Base-by-base conservation (phyloP, 2,888 invertebrate genomes). In the Cephus nigrinus region DNA sequence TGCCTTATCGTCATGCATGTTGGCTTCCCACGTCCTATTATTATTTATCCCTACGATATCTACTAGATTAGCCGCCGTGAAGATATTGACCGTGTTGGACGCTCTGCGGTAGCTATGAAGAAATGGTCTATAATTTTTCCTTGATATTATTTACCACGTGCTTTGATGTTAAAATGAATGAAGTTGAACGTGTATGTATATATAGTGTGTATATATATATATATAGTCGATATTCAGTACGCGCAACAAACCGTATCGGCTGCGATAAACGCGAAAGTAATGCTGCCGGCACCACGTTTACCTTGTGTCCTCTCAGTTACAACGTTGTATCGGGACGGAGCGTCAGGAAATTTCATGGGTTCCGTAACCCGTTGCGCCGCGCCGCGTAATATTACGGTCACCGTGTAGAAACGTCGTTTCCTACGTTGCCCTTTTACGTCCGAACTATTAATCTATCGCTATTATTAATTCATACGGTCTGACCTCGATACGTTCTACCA, bases 41-140 rank as follows among this genome's bases (percentile, higher is more conserved):
- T 71, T 71, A 71, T 71, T 71, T 71, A 71, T 71, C 71, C 31
- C 71, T 32, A 9, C 71, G 31, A 71, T 55, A 23, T 71, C 71
- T 31, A 12, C 0, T 33, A 1, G 11, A 71, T 71, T 31, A 31
- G 12, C 12, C 12, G 4, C 9, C 23, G 55, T 3, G 15, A 71
- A 33, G 12, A 12, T 0, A 31, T 71, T 71, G 55, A 55, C 71
- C 12, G 33, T 71, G 12, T 3, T 71, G 31, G 71, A 12, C 11
- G 15, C 31, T 11, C 71, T 31, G 71, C 12, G 71, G 71, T 9
- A 33, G 71, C 32, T 23, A 1, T 23, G 31, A 71, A 31, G 1
- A 32, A 4, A 71, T n/a, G 11, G 71, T 71, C 71, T 12, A 71
- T 71, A 71, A 71, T 23, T 71, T 71, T 4, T 32, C 32, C 23